Percentiles rank a stretch among this genome's conserved stretches.
Evolutionary conservation across 1,140 invertebrate genomes (phyloP).

Genomic region (Oncopodura yosiiana): DNA sequence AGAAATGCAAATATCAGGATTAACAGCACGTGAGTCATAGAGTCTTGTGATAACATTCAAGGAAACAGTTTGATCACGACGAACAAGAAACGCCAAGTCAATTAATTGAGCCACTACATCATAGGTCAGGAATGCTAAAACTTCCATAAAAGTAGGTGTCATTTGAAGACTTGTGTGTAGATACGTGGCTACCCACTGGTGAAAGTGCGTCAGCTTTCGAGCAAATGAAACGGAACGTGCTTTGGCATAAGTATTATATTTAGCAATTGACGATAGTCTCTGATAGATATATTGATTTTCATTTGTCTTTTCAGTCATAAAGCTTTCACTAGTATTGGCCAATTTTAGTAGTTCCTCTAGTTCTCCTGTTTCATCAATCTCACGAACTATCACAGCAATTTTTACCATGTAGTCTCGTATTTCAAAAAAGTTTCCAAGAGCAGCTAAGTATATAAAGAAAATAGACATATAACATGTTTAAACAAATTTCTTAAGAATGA

Average conservation of each 20-base stretch:
- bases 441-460: background rate
- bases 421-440: background rate
- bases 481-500: background rate
- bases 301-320: slow-evolving; percentile 13
- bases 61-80: slow-evolving; percentile 1
- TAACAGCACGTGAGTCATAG: slow-evolving; percentile 14
- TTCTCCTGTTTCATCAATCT: slow-evolving; percentile 23
- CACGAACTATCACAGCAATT: slow-evolving; percentile 13
- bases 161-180: slow-evolving; percentile 5
- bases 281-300: slow-evolving; percentile 14
- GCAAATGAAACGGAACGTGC: slow-evolving; percentile 30
- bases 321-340: background rate
- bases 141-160: slow-evolving; percentile 15
- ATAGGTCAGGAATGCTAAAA: slow-evolving; percentile 27
- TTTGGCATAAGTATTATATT: slow-evolving; percentile 13
- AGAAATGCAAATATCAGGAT: slow-evolving; percentile 32
- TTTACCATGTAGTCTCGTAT: slow-evolving; percentile 1
- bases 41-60: slow-evolving; percentile 2
- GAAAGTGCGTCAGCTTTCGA: slow-evolving; percentile 18
- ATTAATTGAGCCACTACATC: slow-evolving; percentile 28
- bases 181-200: slow-evolving; percentile 12
- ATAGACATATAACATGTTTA: background rate
- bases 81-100: slow-evolving; percentile 21
- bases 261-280: slow-evolving; percentile 9
- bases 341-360: slow-evolving; percentile 10